Conservation (phyloP, 2,113 vertebrate species). For the Copsychus sechellarum region DNA sequence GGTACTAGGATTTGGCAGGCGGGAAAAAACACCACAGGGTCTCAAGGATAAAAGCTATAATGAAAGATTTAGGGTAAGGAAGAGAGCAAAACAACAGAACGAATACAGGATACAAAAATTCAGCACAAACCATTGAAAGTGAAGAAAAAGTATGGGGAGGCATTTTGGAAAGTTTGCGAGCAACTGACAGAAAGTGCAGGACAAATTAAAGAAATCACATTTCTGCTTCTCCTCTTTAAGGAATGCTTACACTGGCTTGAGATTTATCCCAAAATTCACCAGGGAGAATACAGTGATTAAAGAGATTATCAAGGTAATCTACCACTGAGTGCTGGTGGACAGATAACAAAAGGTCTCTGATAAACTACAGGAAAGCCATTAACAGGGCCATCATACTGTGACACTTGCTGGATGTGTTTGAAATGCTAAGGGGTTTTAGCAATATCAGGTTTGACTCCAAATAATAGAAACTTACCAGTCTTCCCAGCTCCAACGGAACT, state of each 20-base stretch:
- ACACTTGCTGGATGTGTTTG: not conserved
- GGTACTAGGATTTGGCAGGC: not conserved
- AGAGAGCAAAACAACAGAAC: not conserved
- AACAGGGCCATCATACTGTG: not conserved
- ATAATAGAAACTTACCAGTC: conserved; percentile 86
- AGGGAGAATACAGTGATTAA: not conserved
- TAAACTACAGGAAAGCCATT: not conserved
- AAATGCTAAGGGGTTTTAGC: not conserved
- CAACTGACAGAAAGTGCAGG: not conserved
- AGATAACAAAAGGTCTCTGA: not conserved
- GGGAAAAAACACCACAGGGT: not conserved
- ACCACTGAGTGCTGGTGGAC: not conserved
- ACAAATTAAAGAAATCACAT: not conserved
- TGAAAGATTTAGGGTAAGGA: not conserved
- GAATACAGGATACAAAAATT: not conserved
- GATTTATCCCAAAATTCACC: not conserved
- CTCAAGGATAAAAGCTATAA: not conserved
- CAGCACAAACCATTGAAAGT: not conserved
- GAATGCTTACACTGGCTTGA: not conserved
- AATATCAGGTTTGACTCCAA: not conserved
- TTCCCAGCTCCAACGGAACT: conserved; percentile 99
- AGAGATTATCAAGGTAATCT: not conserved
- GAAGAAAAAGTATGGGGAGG: not conserved
- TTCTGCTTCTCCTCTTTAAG: not conserved
- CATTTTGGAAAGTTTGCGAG: not conserved